A percentile compares a stretch with the other conserved stretches of the same genome.
Conservation (phyloP, 1,140 invertebrate species). For the Anastrepha ludens region DNA sequence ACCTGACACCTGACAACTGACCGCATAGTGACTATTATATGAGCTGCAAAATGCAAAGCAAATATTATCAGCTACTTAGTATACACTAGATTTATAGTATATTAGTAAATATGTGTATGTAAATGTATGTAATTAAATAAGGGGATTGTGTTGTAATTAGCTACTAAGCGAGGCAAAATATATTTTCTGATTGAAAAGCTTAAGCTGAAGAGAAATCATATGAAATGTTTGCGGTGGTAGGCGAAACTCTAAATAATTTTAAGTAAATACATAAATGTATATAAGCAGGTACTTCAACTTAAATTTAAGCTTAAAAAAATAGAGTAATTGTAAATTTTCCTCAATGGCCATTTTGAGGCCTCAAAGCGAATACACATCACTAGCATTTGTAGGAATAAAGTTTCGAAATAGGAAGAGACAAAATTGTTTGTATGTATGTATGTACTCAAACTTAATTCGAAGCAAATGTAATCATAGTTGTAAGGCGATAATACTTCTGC, state of each 20-base stretch:
- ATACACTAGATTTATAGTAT: too few relatives aligned
- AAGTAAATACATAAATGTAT: not conserved
- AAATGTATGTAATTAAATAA: not conserved
- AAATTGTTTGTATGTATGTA: constrained; percentile 15
- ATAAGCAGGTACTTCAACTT: not conserved
- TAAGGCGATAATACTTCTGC: not conserved
- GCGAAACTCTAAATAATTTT: too few relatives aligned
- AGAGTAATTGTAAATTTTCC: constrained; percentile 32
- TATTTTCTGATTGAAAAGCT: too few relatives aligned
- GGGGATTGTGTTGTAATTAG: not conserved
- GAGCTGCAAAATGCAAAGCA: too few relatives aligned
- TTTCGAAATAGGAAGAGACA: not conserved
- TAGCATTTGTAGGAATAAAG: constrained; percentile 35
- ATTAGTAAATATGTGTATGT: too few relatives aligned
- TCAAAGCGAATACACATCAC: constrained; percentile 53
- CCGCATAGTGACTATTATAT: too few relatives aligned
- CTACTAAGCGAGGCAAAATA: not conserved
- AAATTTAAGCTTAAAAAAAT: not conserved
- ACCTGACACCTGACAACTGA: not conserved
- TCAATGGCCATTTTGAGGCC: not conserved
- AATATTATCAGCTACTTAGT: too few relatives aligned
- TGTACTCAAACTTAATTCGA: not conserved
- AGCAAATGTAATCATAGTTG: not conserved
- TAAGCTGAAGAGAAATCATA: not conserved
- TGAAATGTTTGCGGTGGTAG: not conserved